Evolutionary conservation across 35 echinoderm and acorn worm species (phyloP), one percentile per base, ranked within the genome.

Genomic region (Chiridota heheva): DNA sequence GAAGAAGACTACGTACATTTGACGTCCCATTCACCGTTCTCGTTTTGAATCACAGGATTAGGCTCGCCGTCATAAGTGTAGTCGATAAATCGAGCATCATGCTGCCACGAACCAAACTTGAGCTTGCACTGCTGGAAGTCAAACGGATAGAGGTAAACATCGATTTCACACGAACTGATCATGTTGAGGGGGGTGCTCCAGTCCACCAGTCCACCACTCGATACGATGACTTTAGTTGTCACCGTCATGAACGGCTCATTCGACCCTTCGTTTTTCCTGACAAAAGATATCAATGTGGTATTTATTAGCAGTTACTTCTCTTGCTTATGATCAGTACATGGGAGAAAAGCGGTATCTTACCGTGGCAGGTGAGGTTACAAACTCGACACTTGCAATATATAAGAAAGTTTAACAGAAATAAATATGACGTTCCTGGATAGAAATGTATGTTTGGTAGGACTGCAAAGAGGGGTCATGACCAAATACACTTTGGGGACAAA

Each of bases 21-120:
- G n/a, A 89, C 74, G n/a, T 98, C 89, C 95, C 95, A 98, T 74
- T 98, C 95, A 4, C 95, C 95, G 37, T 98, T 98, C 33, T 73
- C 53, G 27, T 89, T 51, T 20, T 92, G 70, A 26, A 82, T 79
- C 6, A 42, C 44, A 0, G 85, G 67, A 42, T 88, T 76, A 3
- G 89, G 5, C 1, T 38, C 18, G 0, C 42, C 32, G 1, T 55
- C 42, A 6, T 40, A 39, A 42, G 67, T 53, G 45, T 98, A 98
- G 77, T 98, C 95, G 17, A 98, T 98, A 40, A 46, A 91, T 12
- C 53, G 65, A 29, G 71, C 61, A 37, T 98, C 95, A 47, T 98
- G 89, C 57, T 98, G 95, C 95, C 95, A 98, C 17, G 95, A 98
- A 4, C 95, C 95, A 45, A 98, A 88, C 80, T 85, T 81, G 33